A percentile compares a stretch with the other conserved stretches of the same genome.
Evolutionary conservation across 1,140 invertebrate species (phyloP).

Genomic region (Meloidogyne floridensis): DNA sequence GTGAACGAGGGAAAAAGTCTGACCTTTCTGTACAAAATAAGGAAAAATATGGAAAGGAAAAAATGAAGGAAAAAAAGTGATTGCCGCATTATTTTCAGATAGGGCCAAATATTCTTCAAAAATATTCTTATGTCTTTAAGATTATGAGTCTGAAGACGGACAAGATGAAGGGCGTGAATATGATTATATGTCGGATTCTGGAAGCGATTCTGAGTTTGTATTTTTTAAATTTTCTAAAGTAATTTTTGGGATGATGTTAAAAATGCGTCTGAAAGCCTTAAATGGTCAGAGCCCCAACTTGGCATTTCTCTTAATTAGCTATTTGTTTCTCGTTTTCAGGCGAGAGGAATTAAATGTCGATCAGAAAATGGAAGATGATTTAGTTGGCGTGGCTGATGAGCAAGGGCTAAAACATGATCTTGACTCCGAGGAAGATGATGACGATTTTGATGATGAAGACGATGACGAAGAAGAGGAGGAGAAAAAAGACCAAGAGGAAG

Average conservation of each 20-base stretch:
- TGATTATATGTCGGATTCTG: constrained; percentile 65
- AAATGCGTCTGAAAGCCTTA: neutral
- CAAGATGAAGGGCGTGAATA: constrained; percentile 64
- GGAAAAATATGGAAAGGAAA: no score
- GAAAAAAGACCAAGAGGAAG: constrained; percentile 43
- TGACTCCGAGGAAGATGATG: constrained; percentile 41
- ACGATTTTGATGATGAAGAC: constrained; percentile 45
- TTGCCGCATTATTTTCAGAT: no score
- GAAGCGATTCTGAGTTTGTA: constrained; percentile 63
- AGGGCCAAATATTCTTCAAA: no score
- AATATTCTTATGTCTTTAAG: no score
- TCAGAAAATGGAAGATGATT: constrained; percentile 61
- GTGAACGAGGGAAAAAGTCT: no score
- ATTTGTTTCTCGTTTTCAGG: constrained; percentile 36
- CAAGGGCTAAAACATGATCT: constrained; percentile 47
- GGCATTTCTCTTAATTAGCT: neutral
- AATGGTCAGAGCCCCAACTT: neutral
- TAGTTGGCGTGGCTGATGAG: constrained; percentile 62
- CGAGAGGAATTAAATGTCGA: constrained; percentile 56
- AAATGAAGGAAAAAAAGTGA: no score
- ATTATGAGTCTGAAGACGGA: constrained; percentile 65
- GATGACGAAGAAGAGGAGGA: constrained; percentile 49
- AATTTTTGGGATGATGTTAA: neutral
- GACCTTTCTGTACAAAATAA: no score
- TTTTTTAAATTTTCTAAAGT: neutral